Evolutionary conservation across 2,888 invertebrate genomes (phyloP), one percentile per base, ranked within the genome.

Genomic region (Nycteola revayana): DNA sequence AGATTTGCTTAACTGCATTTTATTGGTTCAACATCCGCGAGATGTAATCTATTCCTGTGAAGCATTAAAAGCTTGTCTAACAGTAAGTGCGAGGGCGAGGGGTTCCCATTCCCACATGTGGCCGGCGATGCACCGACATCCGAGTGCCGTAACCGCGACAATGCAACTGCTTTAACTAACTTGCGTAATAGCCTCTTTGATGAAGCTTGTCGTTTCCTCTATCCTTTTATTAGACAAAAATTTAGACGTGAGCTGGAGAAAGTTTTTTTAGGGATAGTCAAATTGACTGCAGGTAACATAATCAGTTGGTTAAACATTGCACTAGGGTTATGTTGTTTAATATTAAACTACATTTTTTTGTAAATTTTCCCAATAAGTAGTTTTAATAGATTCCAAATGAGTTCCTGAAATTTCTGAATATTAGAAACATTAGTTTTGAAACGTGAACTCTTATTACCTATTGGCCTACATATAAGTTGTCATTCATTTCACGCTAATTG

Each of bases 21-120:
- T 46, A 55, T 55, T 61, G 51, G 54, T 55, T 49, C 52, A 53
- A 69, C 79, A 75, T 81, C 77, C 76, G 81, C 63, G 63, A 65
- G 47, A 39, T 33, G 14, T 38, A 28, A 49, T 55, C 60, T 60
- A 60, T 66, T 66, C 61, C 62, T 49, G 67, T 66, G 48, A 30
- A 33, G 37, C 36, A 63, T 60, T 58, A 44, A 51, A 47, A 45
- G 47, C 39, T 58, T 36, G 42, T 47, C 49, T 47, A 42, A 50
- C 3, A 36, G 44, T 30, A 43, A 36, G 41, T 47, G 42, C 40
- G 32, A 43, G 43, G 32, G 42, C 40, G 21, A 21, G 21, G 21
- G 21, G 21, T 21, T 21, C 21, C 21, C 21, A 44, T 45, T 39
- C 31, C 36, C 49, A 38, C 51, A 53, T 55, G 49, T 49, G 42